Conservation (phyloP, 2,888 invertebrate genomes). For the Agrotis exclamationis region DNA sequence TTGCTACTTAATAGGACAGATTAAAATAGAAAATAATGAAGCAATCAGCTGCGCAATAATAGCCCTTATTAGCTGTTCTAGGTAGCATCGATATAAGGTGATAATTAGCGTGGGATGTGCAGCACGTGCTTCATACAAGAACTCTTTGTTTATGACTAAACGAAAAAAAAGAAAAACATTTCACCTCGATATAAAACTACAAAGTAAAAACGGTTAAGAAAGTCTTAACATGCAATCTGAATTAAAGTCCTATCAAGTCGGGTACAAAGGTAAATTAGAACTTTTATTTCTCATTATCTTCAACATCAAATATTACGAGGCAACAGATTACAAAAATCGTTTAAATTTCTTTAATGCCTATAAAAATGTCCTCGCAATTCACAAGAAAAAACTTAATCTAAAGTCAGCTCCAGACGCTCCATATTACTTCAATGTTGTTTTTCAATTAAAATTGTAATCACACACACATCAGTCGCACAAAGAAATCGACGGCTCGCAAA, state of each 20-base stretch:
- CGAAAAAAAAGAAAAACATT: neutral
- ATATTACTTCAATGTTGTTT: constrained; percentile 62
- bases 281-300: constrained; percentile 46
- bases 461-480: constrained; percentile 63
- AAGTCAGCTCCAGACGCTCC: constrained; percentile 39
- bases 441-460: constrained; percentile 71
- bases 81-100: constrained; percentile 26
- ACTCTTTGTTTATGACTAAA: constrained; percentile 12
- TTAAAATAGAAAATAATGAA: constrained; percentile 46
- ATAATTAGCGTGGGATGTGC: constrained; percentile 44
- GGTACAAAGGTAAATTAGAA: constrained; percentile 46
- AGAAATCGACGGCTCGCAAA: constrained; percentile 61
- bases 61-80: constrained; percentile 34
- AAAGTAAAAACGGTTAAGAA: constrained; percentile 39
- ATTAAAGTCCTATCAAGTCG: constrained; percentile 35
- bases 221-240: constrained; percentile 45
- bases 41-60: constrained; percentile 49
- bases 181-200: constrained; percentile 10
- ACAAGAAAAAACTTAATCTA: constrained; percentile 46
- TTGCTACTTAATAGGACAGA: constrained; percentile 26
- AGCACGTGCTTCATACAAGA: constrained; percentile 28
- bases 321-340: constrained; percentile 37
- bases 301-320: constrained; percentile 39
- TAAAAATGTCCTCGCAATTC: constrained; percentile 36
- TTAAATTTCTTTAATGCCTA: constrained; percentile 36